Evolutionary conservation across 2,888 invertebrate genomes (phyloP).

Genomic region (Cataglyphis rosenhaueri): DNA sequence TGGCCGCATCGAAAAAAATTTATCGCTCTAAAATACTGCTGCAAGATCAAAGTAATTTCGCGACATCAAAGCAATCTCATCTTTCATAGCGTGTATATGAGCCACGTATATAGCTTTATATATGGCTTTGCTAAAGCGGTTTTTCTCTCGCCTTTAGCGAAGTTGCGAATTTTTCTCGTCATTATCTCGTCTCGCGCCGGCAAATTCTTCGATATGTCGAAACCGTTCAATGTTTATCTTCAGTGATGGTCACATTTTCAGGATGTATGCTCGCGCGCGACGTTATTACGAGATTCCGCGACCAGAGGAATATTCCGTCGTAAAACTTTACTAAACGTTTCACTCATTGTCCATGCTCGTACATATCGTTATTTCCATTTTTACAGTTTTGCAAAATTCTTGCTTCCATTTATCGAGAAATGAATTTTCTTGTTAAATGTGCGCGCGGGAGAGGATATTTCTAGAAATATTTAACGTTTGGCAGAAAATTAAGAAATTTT

Average conservation of each 20-base stretch:
- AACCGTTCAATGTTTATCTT: slow-evolving; percentile 48
- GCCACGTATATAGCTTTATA: background rate
- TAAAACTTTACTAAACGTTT: slow-evolving; percentile 30
- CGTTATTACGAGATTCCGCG: slow-evolving; percentile 23
- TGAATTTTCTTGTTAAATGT: background rate
- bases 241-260: slow-evolving; percentile 23
- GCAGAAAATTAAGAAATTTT: background rate
- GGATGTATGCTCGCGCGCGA: slow-evolving; percentile 31
- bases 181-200: slow-evolving; percentile 43
- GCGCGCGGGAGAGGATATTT: background rate
- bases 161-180: slow-evolving; percentile 45
- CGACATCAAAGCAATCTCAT: slow-evolving; percentile 22
- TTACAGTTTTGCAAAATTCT: background rate
- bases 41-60: slow-evolving; percentile 15
- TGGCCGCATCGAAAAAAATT: slow-evolving; percentile 3
- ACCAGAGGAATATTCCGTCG: slow-evolving; percentile 16
- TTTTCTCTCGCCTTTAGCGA: slow-evolving; percentile 15
- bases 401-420: slow-evolving; percentile 1
- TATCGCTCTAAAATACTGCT: slow-evolving; percentile 2
- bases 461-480: background rate
- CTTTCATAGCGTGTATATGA: slow-evolving; percentile 1
- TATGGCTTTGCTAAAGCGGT: slow-evolving; percentile 1
- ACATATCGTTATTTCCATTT: slow-evolving; percentile 1
- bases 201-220: slow-evolving; percentile 41
- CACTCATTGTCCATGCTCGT: background rate